Evolutionary conservation across 1,140 invertebrate species (phyloP).

Genomic region (Cotesia chilonis): DNA sequence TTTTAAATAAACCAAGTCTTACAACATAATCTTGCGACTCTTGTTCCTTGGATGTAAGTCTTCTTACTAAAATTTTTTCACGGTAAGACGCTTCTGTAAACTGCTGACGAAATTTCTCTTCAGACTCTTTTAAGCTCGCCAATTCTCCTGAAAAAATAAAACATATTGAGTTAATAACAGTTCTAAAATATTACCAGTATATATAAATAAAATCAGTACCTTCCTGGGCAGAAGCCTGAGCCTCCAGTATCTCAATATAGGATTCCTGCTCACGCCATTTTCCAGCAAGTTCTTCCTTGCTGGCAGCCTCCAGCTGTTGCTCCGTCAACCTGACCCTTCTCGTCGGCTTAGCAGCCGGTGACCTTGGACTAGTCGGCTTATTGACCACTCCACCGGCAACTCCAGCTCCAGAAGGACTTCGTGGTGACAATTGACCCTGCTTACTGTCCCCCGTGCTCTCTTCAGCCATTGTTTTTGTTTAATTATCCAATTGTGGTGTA

Average conservation of each 20-base stretch:
- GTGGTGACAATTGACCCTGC: slow-evolving; percentile 56
- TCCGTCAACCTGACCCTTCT: slow-evolving; percentile 63
- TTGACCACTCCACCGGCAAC: background rate
- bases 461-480: slow-evolving; percentile 53
- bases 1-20: slow-evolving; percentile 56
- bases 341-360: slow-evolving; percentile 50
- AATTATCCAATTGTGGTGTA: background rate
- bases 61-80: slow-evolving; percentile 90
- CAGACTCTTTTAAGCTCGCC: slow-evolving; percentile 77
- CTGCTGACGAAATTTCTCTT: slow-evolving; percentile 84
- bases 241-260: slow-evolving; percentile 67
- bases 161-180: slow-evolving; percentile 27
- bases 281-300: slow-evolving; percentile 66
- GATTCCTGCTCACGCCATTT: slow-evolving; percentile 68
- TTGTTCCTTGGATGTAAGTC: slow-evolving; percentile 93
- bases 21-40: slow-evolving; percentile 96
- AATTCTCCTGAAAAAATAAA: slow-evolving; percentile 74
- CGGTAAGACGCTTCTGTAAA: slow-evolving; percentile 84
- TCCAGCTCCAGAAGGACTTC: slow-evolving; percentile 48
- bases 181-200: too few relatives aligned
- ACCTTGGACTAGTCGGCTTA: slow-evolving; percentile 55
- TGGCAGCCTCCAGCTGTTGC: slow-evolving; percentile 64
- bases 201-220: slow-evolving; percentile 62
- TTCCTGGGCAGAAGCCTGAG: slow-evolving; percentile 64
- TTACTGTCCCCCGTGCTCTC: slow-evolving; percentile 58